Conservation (phyloP, 2,888 invertebrate species). For the Hecatera dysodea region DNA sequence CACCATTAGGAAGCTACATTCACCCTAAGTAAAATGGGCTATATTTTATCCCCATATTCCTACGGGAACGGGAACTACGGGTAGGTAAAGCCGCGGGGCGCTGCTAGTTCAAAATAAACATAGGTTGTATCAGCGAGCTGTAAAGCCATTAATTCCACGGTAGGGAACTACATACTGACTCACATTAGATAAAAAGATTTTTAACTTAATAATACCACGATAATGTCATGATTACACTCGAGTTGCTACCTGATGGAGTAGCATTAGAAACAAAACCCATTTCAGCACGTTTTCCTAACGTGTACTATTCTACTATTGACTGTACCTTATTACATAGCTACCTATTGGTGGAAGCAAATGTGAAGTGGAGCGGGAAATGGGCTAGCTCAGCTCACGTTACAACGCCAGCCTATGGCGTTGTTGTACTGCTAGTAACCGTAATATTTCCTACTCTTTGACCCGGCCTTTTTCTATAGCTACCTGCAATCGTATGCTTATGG, state of each 20-base stretch:
- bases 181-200: too few relatives aligned
- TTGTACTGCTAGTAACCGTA: conserved; percentile 2
- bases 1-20: too few relatives aligned
- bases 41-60: too few relatives aligned
- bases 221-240: neutral
- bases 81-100: too few relatives aligned
- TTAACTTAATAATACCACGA: neutral
- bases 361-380: conserved; percentile 46
- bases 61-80: too few relatives aligned
- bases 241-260: neutral
- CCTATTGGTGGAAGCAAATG: conserved; percentile 23
- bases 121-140: too few relatives aligned
- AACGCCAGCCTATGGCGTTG: conserved; percentile 22
- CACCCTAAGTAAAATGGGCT: too few relatives aligned
- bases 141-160: neutral
- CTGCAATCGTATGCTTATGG: conserved; percentile 46
- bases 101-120: too few relatives aligned
- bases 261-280: too few relatives aligned
- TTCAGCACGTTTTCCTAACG: neutral
- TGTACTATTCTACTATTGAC: neutral
- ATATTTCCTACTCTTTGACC: conserved; percentile 34
- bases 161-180: neutral
- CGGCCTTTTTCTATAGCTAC: conserved; percentile 36
- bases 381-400: conserved; percentile 15
- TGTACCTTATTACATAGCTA: conserved; percentile 1